Base-by-base conservation (phyloP, 2,888 invertebrate species). In the Dryococelus australis region DNA sequence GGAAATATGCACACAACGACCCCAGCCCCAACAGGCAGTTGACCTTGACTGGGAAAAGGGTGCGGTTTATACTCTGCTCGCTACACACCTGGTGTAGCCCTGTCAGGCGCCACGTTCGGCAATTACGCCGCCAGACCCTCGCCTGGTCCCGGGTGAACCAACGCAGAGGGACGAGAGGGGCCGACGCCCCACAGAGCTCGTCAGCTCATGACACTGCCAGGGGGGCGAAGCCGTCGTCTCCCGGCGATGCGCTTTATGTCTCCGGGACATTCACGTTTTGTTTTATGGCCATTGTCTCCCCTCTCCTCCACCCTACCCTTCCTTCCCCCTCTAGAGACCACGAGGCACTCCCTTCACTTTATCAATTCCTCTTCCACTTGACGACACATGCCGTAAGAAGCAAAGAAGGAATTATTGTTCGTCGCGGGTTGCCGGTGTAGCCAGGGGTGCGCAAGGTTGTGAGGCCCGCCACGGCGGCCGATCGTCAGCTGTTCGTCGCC, bases 341-440 rank as follows among this genome's bases (percentile, higher is more conserved):
- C 43, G 24, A 65, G 35, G 81, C 43, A 79, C 27, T 85, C 87
- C 85, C 85, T 47, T 43, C 80, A 87, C 88, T 89, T 89, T 89
- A 89, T 89, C 89, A 89, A 89, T 87, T 86, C 87, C 86, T 84
- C 86, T 89, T 89, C 89, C 89, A 89, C 88, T 87, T 87, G 88
- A 88, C 51, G 86, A 85, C 87, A 88, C 88, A 88, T 85, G 86
- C 87, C 86, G 51, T 65, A 79, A 81, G 81, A 80, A 86, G 86
- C 43, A 86, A 79, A 86, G 81, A 26, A 81, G 81, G 81, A 47
- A 81, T 83, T 83, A 83, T 83, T 83, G 83, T 83, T 83, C 83
- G 28, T 83, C 65, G 65, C n/a, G 65, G 65, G 65, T 20, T 65
- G 65, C 65, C 65, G 3, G 65, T 24, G 24, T n/a, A 9, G 65